Conservation (phyloP, 2,888 invertebrate species). For the Odontocolon sp. region DNA sequence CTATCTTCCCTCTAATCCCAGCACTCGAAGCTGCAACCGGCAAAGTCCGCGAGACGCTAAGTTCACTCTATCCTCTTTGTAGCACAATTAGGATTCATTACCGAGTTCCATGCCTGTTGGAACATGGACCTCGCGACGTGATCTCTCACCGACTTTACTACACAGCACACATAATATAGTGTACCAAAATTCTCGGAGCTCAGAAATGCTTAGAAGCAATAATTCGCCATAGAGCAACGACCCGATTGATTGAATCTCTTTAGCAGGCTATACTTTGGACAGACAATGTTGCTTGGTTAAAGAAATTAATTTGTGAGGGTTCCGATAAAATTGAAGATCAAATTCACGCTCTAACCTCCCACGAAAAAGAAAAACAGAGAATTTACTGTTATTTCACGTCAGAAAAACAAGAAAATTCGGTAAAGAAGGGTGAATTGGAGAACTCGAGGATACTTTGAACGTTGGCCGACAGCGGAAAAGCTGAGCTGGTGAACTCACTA, state of each 20-base stretch:
- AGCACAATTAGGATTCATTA: slow-evolving; percentile 61
- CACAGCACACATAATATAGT: background rate
- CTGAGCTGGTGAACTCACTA: background rate
- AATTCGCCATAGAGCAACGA: slow-evolving; percentile 27
- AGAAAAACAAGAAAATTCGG: background rate
- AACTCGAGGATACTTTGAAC: slow-evolving; percentile 10
- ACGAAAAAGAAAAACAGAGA: background rate
- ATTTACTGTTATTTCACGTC: background rate
- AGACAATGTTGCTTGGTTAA: background rate
- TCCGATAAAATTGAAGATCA: background rate
- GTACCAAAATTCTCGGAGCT: slow-evolving; percentile 23
- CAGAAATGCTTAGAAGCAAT: slow-evolving; percentile 18
- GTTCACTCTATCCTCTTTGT: slow-evolving; percentile 10
- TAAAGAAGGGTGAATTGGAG: background rate
- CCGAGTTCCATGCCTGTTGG: slow-evolving; percentile 15
- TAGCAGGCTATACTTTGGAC: background rate
- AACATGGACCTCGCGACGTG: slow-evolving; percentile 32
- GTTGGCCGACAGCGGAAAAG: slow-evolving; percentile 17
- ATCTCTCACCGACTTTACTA: slow-evolving; percentile 33
- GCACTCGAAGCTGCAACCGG: slow-evolving; percentile 44
- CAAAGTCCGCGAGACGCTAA: slow-evolving; percentile 39
- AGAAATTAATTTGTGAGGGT: slow-evolving; percentile 9
- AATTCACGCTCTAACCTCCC: background rate
- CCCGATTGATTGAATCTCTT: slow-evolving; percentile 35
- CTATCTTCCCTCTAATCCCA: slow-evolving; percentile 26